Base-by-base conservation (phyloP, 2,888 invertebrate species). In the Malthinus seriepunctatus region DNA sequence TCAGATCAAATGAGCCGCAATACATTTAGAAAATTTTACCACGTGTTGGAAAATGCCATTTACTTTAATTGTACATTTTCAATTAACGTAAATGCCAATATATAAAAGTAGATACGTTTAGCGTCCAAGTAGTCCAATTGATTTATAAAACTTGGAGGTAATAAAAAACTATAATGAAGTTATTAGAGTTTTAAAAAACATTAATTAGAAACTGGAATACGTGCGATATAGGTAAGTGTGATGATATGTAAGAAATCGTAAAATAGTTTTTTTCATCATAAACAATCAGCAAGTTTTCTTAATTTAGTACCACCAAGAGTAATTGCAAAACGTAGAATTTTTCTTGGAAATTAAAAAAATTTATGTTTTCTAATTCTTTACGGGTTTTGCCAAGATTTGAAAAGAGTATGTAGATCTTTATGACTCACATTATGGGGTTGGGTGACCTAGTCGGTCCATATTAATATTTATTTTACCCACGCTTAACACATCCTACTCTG, bases 401-500 rank as follows among this genome's bases (percentile, higher is more conserved):
- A 35, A 35, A 35, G 11, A 6, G 35, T 6, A 35, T 35, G 35
- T 35, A 23, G 23, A 23, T 32, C 33, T 12, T 11, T 5, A 32
- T 56, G 58, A 60, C 65, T 68, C 64, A 52, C 60, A 56, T n/a
- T 45, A 56, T 44, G 63, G 64, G 64, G 67, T 64, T 65, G 63
- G 63, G 50, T 56, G 56, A 51, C 60, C 47, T 59, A 60, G 32
- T 42, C 38, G 12, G 63, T 62, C 67, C 65, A 64, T 61, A 64
- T 66, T 63, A 68, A 70, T 71, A 70, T 71, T 71, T 71, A 67
- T 69, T 67, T 71, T 71, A 70, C 71, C 69, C 71, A 71, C 69
- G 71, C 69, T 60, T 44, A 57, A 63, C 60, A 53, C 67, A 54
- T 60, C 69, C 67, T 66, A 67, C 69, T 63, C 64, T 49, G 23